Percentiles rank a stretch among this genome's conserved stretches.
These are phyloP conservation scores for Periparus ater DNA, from an alignment of 2,797 vertebrate species.

Conservation along the genomic window DNA sequence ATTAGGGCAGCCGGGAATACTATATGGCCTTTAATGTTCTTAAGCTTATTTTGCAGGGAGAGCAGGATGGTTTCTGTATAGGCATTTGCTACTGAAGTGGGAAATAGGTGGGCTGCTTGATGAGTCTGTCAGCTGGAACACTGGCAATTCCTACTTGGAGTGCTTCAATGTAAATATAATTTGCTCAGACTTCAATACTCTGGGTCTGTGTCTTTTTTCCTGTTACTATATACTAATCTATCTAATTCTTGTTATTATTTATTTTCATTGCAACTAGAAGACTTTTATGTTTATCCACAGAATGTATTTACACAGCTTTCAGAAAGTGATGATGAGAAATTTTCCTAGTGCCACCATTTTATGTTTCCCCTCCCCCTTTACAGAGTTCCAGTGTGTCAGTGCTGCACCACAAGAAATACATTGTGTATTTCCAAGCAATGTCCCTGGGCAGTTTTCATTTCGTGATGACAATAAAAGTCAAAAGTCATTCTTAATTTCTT, in stretches of 20 bases:
- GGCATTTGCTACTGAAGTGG: slow-evolving; percentile 45
- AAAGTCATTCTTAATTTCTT: background rate
- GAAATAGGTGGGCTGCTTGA: slow-evolving; percentile 55
- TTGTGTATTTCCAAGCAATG: background rate
- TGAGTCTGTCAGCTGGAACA: slow-evolving; percentile 62
- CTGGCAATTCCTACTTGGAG: slow-evolving; percentile 21
- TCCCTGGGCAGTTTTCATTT: background rate
- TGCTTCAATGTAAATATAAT: slow-evolving; percentile 34
- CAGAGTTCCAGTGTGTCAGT: background rate
- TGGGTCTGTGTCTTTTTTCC: background rate
- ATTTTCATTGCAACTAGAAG: background rate
- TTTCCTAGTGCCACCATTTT: background rate
- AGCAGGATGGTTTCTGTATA: background rate
- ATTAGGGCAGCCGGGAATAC: background rate
- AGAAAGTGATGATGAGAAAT: background rate
- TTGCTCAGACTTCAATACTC: background rate
- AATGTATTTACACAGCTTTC: background rate
- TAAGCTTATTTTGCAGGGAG: slow-evolving; percentile 24
- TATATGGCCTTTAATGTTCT: slow-evolving; percentile 6
- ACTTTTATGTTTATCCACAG: background rate
- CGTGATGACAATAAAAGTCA: background rate
- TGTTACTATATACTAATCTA: background rate
- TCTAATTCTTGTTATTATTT: background rate
- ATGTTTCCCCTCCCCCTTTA: background rate
- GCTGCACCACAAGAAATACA: background rate